These are phyloP conservation scores for Drosophila melanogaster DNA, from an alignment of 1,140 invertebrate species.

Conservation along the genomic window Release_6_plus_ISO1_MT NT_037436.4:15518001-15518500, in stretches of 20 bases:
- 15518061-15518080: neutral
- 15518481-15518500: constrained; percentile 32
- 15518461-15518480: constrained; percentile 13
- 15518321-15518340: constrained; percentile 77
- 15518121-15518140: no score
- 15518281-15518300: constrained; percentile 38
- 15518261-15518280: neutral
- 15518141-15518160: no score
- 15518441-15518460: constrained; percentile 69
- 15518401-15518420: constrained; percentile 10
- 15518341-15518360: constrained; percentile 79
- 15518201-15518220: neutral
- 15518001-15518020: constrained; percentile 77
- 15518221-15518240: neutral
- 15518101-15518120: neutral
- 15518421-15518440: constrained; percentile 35
- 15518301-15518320: constrained; percentile 79
- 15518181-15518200: no score
- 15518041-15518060: neutral
- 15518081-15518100: neutral
- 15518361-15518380: constrained; percentile 21
- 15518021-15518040: constrained; percentile 63
- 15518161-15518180: no score
- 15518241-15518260: no score
- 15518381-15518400: constrained; percentile 10